phyloP scores from a whole-genome alignment of 2,113 vertebrate genomes.

The Pantherophis guttatus region DNA sequence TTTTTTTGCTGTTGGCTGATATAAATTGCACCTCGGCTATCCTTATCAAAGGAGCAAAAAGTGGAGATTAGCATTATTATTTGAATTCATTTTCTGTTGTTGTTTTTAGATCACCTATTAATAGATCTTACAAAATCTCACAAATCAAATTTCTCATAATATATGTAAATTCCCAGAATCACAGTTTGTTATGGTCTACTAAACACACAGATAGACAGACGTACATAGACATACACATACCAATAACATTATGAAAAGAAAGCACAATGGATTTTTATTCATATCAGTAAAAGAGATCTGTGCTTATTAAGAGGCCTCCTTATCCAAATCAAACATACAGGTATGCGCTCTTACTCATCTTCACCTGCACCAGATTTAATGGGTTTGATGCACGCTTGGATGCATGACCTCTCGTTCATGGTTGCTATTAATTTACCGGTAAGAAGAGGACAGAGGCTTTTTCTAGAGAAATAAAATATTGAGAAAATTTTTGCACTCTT shows the following conservation, averaged over 20 bases:
- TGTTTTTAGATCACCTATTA: not conserved
- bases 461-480: not conserved
- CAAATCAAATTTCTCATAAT: not conserved
- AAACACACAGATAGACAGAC: not conserved
- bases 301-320: not conserved
- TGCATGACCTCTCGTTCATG: not conserved
- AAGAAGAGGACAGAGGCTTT: not conserved
- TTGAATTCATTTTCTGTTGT: not conserved
- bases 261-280: not conserved
- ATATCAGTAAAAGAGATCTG: not conserved
- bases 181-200: accelerated
- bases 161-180: not conserved
- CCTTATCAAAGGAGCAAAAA: not conserved
- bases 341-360: not conserved
- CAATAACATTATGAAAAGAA: not conserved
- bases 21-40: slow-evolving; percentile 1
- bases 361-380: not conserved
- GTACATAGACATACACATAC: not conserved
- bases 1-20: not conserved
- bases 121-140: not conserved
- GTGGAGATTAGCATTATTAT: not conserved
- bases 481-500: not conserved
- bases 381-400: not conserved
- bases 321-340: not conserved
- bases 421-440: not conserved